phyloP scores from a whole-genome alignment of 2,888 invertebrate genomes.

The Epirrita christyi region DNA sequence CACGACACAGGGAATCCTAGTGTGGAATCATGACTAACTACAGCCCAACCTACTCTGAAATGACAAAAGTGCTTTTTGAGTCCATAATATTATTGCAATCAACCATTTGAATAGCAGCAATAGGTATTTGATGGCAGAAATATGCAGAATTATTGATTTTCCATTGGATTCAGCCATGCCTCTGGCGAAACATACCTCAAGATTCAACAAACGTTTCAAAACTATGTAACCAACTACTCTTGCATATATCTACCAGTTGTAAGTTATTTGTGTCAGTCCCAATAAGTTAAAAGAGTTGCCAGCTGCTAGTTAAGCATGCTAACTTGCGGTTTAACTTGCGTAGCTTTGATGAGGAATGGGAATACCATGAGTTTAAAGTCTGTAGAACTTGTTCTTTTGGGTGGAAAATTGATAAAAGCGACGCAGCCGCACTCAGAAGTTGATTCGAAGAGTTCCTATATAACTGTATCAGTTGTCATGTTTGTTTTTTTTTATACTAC shows the following conservation, averaged over 20 bases:
- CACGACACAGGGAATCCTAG: too few species aligned
- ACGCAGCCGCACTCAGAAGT: too few species aligned
- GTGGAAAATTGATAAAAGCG: too few species aligned
- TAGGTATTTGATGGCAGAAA: not conserved
- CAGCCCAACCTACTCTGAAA: too few species aligned
- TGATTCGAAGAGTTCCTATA: too few species aligned
- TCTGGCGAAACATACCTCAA: constrained; percentile 25
- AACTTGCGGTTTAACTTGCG: constrained; percentile 30
- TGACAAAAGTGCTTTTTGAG: too few species aligned
- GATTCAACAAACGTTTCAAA: constrained; percentile 24
- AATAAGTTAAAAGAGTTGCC: constrained; percentile 39
- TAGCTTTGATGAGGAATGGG: constrained; percentile 31
- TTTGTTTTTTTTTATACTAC: too few species aligned
- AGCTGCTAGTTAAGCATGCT: constrained; percentile 38
- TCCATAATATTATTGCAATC: constrained; percentile 7
- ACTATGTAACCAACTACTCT: constrained; percentile 20
- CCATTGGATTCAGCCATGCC: constrained; percentile 14
- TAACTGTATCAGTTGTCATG: too few species aligned
- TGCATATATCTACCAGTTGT: constrained; percentile 26
- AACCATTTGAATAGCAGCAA: not conserved
- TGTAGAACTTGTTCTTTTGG: too few species aligned
- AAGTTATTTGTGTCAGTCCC: constrained; percentile 38
- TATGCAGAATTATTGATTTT: constrained; percentile 9
- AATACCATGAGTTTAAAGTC: constrained; percentile 14
- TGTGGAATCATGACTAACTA: too few species aligned